phyloP scores from a whole-genome alignment of 2,888 invertebrate genomes.

The Drosophila koepferae region DNA sequence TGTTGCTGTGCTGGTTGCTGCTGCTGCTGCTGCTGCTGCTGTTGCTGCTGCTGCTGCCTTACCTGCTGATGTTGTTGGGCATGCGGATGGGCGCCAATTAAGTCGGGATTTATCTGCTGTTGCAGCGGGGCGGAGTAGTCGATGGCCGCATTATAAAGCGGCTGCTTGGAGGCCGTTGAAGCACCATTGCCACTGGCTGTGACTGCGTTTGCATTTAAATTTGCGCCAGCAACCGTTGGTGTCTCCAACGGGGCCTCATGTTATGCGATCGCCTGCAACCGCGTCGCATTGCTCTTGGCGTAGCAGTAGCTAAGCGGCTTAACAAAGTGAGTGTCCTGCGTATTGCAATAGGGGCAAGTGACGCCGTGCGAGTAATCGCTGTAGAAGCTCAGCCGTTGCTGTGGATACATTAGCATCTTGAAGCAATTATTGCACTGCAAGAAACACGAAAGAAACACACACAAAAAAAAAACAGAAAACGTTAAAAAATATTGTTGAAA shows the following conservation, averaged over 20 bases:
- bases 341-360: slow-evolving; percentile 96
- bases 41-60: slow-evolving; percentile 54
- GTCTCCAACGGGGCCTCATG: slow-evolving; percentile 91
- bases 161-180: slow-evolving; percentile 76
- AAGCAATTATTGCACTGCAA: slow-evolving; percentile 96
- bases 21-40: slow-evolving; percentile 42
- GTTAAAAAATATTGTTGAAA: not conserved
- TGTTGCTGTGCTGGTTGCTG: slow-evolving; percentile 33
- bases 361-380: slow-evolving; percentile 97
- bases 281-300: slow-evolving; percentile 90
- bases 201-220: slow-evolving; percentile 51
- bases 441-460: not conserved
- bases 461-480: not conserved
- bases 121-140: slow-evolving; percentile 84
- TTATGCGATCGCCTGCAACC: slow-evolving; percentile 94
- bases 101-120: slow-evolving; percentile 82
- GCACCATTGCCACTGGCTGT: slow-evolving; percentile 64
- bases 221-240: slow-evolving; percentile 81
- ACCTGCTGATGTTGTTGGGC: slow-evolving; percentile 79
- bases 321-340: slow-evolving; percentile 97
- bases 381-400: slow-evolving; percentile 95
- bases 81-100: slow-evolving; percentile 83
- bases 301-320: slow-evolving; percentile 95
- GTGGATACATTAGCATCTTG: slow-evolving; percentile 94
- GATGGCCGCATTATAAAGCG: slow-evolving; percentile 81